Base-by-base conservation (phyloP, 2,113 vertebrate genomes). In the Ramphastos sulfuratus region DNA sequence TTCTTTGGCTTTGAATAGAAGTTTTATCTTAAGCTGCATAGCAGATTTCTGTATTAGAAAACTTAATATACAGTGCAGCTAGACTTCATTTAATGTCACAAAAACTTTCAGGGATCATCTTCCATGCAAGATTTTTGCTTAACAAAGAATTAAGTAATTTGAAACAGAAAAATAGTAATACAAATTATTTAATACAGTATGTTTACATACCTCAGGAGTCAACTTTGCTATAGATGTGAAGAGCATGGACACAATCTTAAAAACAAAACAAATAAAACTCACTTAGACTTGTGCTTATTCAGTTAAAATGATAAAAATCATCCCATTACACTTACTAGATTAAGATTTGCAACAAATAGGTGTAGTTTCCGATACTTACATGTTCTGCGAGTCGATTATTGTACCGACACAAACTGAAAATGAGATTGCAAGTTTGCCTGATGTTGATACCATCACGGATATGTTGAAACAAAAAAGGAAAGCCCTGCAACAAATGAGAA, bases 401-500 rank as follows among this genome's bases (percentile, higher is more conserved):
- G 82, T 99, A 99, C 78, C 99, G 99, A 92, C 99, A 99, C 84
- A 99, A 98, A 95, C 99, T 99, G 98, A 99, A 99, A 97, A 99
- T 99, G 93, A 99, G 98, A 98, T 99, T 99, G 95, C 99, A 99
- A 42, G 99, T 99, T 95, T 99, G 99, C 75, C 99, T 96, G 98
- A 99, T 99, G 97, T 99, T 99, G 98, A 99, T 99, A 82, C 99
- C 99, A 93, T 99, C 99, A 70, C 99, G 97, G 97, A 99, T 99
- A 97, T 99, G 99, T 98, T 99, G 99, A 97, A 99, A 99, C 83
- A 99, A 98, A 98, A 99, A 99, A 82, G 99, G 99, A 97, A 99
- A 99, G 20, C 99, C 99, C 97, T 98, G 96, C 91, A 96, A 98
- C 44, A 95, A 95, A 95, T 12, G 93, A 84, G 15, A 76, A 94